Evolutionary conservation across 2,113 vertebrate genomes (phyloP), one percentile per base, ranked within the genome.

Genomic region (Micronisus gabar): DNA sequence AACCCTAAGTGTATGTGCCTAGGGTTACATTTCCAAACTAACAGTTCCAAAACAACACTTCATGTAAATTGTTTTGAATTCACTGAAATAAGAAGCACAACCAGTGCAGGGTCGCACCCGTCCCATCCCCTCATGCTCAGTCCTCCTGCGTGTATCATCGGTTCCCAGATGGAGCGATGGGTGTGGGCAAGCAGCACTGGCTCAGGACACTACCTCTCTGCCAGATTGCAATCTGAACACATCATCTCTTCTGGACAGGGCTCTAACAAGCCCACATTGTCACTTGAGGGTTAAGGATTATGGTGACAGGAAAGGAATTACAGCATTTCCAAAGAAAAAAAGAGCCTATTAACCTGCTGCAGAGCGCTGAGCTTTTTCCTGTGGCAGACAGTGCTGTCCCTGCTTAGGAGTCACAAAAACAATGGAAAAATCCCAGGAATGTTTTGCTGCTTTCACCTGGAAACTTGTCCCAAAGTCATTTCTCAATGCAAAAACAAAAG

Each of bases 81-180:
- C 45, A 65, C 50, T 45, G 52, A 59, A 71, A 43, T 32, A 61
- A 75, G 50, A 9, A 67, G 36, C 29, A 70, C 40, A 66, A 26
- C 22, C 43, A 87, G 43, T 16, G 20, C 65, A 40, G 32, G 62
- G 50, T 53, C 27, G 27, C 19, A 45, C 11, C 27, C 0, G 0
- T 18, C 18, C 78, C 34, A 18, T 21, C 40, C 15, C 23, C 43
- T 66, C 52, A 3, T 7, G 29, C 58, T 26, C 55, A 53, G 47
- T 17, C 38, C 43, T n/a, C 5, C 15, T 29, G 22, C 4, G 0
- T 8, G 19, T 14, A 43, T 18, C 63, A n/a, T 12, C n/a, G 7
- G 30, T 17, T 47, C 45, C 13, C 1, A 1, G 38, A 12, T 6
- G 36, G 47, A 59, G 21, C 18, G 5, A 17, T 16, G 53, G 50